These are phyloP conservation scores for Hydropotes inermis DNA, from an alignment of 2,113 vertebrate genomes.

Conservation along the genomic window DNA sequence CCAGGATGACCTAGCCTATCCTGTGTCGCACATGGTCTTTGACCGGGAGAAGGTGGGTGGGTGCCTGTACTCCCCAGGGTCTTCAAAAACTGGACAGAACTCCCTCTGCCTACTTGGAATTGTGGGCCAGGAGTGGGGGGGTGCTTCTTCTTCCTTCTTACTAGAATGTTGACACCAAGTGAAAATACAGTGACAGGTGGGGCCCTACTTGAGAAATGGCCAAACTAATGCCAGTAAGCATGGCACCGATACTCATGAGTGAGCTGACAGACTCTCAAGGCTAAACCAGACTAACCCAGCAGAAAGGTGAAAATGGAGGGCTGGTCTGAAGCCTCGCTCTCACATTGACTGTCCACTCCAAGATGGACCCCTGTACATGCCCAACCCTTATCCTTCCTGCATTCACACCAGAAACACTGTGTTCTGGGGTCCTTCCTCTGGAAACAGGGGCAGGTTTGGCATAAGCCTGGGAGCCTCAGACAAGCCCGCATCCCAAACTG, in stretches of 20 bases:
- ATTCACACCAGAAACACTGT: neutral
- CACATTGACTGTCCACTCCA: neutral
- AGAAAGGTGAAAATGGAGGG: neutral
- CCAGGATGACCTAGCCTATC: neutral
- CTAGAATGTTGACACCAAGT: neutral
- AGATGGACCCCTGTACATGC: neutral
- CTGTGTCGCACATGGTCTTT: accelerated
- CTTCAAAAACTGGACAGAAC: neutral
- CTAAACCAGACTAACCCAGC: neutral
- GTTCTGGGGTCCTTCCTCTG: neutral
- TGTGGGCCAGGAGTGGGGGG: neutral
- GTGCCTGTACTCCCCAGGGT: neutral
- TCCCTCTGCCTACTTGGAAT: neutral
- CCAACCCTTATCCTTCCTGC: accelerated
- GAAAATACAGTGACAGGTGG: neutral
- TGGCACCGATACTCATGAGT: accelerated
- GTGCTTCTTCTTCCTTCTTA: neutral
- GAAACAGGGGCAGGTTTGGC: neutral
- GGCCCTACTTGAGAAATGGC: neutral
- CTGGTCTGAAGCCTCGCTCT: neutral
- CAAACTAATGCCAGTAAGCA: accelerated
- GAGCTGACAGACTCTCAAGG: neutral
- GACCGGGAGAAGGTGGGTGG: no score
- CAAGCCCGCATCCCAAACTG: neutral
- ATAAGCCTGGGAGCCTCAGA: neutral